Conservation (phyloP, 2,797 vertebrate species). For the Kryptopterus vitreolus region DNA sequence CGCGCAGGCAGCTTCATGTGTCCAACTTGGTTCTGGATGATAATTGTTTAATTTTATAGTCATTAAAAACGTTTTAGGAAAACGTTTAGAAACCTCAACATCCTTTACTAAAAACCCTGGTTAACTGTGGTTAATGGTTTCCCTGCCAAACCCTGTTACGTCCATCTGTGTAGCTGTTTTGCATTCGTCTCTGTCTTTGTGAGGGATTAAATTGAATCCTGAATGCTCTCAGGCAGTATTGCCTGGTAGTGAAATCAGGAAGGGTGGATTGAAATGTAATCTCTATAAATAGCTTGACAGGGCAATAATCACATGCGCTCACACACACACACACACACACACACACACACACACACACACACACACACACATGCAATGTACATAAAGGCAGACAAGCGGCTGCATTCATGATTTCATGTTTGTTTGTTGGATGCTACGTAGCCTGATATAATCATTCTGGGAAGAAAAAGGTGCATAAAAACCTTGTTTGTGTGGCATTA, state of each 20-base stretch:
- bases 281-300: background rate
- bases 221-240: background rate
- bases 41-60: background rate
- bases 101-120: background rate
- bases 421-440: background rate
- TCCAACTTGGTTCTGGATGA: background rate
- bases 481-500: background rate
- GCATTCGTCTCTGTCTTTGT: background rate
- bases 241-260: background rate
- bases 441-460: background rate
- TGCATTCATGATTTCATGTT: background rate
- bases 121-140: background rate
- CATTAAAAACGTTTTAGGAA: background rate
- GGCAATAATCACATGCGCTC: background rate
- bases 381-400: background rate
- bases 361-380: background rate
- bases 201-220: conserved; percentile 9
- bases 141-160: background rate
- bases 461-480: background rate
- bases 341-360: too few species aligned
- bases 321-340: background rate
- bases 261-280: background rate
- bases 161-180: background rate
- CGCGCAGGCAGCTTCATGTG: background rate
- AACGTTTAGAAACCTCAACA: background rate